Evolutionary conservation across 2,888 invertebrate species (phyloP).

Genomic region (Silvanus unidentatus): DNA sequence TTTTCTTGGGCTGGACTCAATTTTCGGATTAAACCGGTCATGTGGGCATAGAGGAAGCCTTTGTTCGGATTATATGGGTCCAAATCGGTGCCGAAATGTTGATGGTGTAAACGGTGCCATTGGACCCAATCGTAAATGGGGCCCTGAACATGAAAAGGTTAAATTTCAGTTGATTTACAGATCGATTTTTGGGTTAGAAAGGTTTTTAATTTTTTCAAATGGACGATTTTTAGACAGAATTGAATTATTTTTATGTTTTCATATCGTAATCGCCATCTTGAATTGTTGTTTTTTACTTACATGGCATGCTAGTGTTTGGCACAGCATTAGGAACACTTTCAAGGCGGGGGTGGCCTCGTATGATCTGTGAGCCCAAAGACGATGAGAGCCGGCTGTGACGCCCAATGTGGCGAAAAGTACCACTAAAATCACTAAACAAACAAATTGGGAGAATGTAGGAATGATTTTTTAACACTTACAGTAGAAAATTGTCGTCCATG

Average conservation of each 20-base stretch:
- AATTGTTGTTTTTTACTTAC: conserved; percentile 54
- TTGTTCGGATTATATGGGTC: conserved; percentile 76
- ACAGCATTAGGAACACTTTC: conserved; percentile 69
- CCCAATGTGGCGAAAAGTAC: conserved; percentile 52
- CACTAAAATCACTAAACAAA: background rate
- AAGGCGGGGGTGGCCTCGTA: conserved; percentile 72
- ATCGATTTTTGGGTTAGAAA: too few relatives aligned
- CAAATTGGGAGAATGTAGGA: background rate
- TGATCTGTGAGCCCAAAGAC: conserved; percentile 85
- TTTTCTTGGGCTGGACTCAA: conserved; percentile 61
- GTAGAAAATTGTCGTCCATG: background rate
- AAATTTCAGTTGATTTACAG: too few relatives aligned
- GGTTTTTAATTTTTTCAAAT: too few relatives aligned
- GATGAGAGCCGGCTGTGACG: conserved; percentile 85
- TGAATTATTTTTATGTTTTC: too few relatives aligned
- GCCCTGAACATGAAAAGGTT: conserved; percentile 54
- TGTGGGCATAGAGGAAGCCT: conserved; percentile 78
- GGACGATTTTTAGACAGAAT: background rate
- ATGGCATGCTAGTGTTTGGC: conserved; percentile 82
- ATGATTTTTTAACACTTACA: conserved; percentile 3
- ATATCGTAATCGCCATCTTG: too few relatives aligned
- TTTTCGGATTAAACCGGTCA: conserved; percentile 62
- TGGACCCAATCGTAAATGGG: conserved; percentile 79
- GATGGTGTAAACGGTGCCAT: conserved; percentile 76
- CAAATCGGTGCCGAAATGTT: conserved; percentile 65